A percentile compares a stretch with the other conserved stretches of the same genome.
Conservation (phyloP, 2,888 invertebrate species). For the Xanthorhoe designata region DNA sequence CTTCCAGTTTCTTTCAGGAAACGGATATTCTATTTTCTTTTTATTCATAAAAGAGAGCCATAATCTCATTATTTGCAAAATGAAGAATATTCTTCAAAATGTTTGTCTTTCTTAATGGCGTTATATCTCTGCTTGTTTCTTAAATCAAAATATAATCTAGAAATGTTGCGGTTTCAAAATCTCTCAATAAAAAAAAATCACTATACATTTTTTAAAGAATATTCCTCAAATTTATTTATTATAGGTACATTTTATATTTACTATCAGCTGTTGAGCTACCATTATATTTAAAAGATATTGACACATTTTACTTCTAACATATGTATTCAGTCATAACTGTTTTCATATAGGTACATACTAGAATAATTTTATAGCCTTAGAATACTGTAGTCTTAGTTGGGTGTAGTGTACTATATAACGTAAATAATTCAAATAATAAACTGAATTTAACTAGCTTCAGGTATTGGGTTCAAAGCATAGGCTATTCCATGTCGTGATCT, state of each 20-base stretch:
- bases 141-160: too few relatives aligned
- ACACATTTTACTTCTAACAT: neutral
- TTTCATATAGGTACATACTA: conserved; percentile 4
- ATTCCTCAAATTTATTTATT: neutral
- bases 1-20: too few relatives aligned
- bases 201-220: neutral
- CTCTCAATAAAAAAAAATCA: too few relatives aligned
- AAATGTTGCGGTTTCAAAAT: too few relatives aligned
- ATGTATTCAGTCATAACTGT: conserved; percentile 23
- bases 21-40: too few relatives aligned
- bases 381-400: conserved; percentile 21
- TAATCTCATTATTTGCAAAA: neutral
- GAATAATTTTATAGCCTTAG: conserved; percentile 15
- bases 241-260: neutral
- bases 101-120: neutral
- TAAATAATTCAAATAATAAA: neutral
- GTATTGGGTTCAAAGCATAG: too few relatives aligned
- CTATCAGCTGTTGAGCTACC: neutral
- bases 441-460: too few relatives aligned
- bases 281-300: conserved; percentile 1
- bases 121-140: too few relatives aligned
- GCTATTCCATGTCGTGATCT: too few relatives aligned
- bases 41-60: neutral
- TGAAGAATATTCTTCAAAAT: neutral
- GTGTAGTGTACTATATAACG: neutral